Evolutionary conservation across 1,140 invertebrate species (phyloP).

Genomic region (Drosophila nannoptera): DNA sequence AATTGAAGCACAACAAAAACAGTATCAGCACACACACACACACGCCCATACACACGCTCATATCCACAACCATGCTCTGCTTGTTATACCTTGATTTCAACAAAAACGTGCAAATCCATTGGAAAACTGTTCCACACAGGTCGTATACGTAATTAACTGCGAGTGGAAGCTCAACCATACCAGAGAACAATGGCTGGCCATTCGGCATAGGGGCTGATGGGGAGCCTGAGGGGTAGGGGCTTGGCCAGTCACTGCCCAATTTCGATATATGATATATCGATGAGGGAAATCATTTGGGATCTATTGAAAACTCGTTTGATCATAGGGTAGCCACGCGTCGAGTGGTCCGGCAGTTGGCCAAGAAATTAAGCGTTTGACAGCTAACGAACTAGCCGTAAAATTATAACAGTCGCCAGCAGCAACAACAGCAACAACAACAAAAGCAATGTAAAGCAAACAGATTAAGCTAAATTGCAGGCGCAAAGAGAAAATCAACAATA

Average conservation of each 20-base stretch:
- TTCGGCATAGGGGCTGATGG: too few species aligned
- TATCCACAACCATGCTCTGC: slow-evolving; percentile 13
- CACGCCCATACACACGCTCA: slow-evolving; percentile 16
- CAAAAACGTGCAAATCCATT: neutral
- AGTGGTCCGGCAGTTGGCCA: neutral
- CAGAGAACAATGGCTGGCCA: too few species aligned
- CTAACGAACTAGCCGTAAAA: slow-evolving; percentile 68
- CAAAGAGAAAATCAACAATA: slow-evolving; percentile 36
- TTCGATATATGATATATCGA: too few species aligned
- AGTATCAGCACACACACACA: slow-evolving; percentile 26
- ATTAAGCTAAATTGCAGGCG: slow-evolving; percentile 50
- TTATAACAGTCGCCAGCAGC: slow-evolving; percentile 62
- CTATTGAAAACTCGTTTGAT: too few species aligned
- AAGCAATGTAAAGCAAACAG: slow-evolving; percentile 24
- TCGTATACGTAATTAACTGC: neutral
- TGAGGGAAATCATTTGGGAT: too few species aligned
- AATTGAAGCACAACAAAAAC: slow-evolving; percentile 43
- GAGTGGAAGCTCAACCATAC: too few species aligned
- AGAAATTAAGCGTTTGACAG: slow-evolving; percentile 53
- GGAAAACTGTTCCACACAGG: neutral
- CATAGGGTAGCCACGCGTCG: neutral
- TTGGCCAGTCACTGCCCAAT: too few species aligned
- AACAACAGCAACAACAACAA: slow-evolving; percentile 40
- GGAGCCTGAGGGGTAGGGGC: too few species aligned
- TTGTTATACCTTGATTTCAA: neutral